A percentile compares a stretch with the other conserved stretches of the same genome.
Conservation (phyloP, 2,888 invertebrate genomes). For the Augochlorella aurata region DNA sequence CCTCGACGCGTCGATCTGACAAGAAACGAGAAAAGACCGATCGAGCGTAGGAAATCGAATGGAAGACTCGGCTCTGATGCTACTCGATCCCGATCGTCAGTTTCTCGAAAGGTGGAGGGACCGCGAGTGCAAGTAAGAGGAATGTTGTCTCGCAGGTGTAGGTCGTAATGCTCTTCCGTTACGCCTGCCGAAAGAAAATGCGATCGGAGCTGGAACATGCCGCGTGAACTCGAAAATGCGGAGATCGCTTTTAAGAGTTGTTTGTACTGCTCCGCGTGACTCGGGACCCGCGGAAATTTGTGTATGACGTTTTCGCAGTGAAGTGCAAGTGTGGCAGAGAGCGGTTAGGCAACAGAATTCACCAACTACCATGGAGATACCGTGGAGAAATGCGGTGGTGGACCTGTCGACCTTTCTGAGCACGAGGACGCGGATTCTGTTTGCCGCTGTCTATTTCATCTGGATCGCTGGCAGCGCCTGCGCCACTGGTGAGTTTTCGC, state of each 20-base stretch:
- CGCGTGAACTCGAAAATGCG: slow-evolving; percentile 59
- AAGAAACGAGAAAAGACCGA: background rate
- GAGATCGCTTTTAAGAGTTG: slow-evolving; percentile 41
- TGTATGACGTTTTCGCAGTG: slow-evolving; percentile 29
- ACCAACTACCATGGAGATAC: slow-evolving; percentile 64
- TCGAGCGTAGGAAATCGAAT: slow-evolving; percentile 9
- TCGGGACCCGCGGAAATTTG: slow-evolving; percentile 12
- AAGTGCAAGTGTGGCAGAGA: slow-evolving; percentile 42
- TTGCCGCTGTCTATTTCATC: slow-evolving; percentile 67
- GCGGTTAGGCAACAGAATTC: slow-evolving; percentile 36
- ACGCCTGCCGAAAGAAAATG: slow-evolving; percentile 37
- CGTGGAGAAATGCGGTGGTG: slow-evolving; percentile 50
- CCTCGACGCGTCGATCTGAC: background rate
- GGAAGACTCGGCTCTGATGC: slow-evolving; percentile 28
- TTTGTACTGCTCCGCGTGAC: slow-evolving; percentile 38
- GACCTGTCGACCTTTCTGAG: slow-evolving; percentile 56
- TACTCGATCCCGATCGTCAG: slow-evolving; percentile 19
- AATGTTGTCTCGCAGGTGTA: slow-evolving; percentile 60
- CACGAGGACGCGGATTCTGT: slow-evolving; percentile 58
- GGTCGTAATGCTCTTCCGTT: slow-evolving; percentile 53
- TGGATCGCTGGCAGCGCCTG: slow-evolving; percentile 68
- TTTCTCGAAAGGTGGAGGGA: slow-evolving; percentile 44
- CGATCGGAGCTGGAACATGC: slow-evolving; percentile 27
- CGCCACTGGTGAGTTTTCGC: slow-evolving; percentile 71
- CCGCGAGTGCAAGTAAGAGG: slow-evolving; percentile 55